Base-by-base conservation (phyloP, 35 echinoderm and acorn worm genomes). In the Patiria miniata region DNA sequence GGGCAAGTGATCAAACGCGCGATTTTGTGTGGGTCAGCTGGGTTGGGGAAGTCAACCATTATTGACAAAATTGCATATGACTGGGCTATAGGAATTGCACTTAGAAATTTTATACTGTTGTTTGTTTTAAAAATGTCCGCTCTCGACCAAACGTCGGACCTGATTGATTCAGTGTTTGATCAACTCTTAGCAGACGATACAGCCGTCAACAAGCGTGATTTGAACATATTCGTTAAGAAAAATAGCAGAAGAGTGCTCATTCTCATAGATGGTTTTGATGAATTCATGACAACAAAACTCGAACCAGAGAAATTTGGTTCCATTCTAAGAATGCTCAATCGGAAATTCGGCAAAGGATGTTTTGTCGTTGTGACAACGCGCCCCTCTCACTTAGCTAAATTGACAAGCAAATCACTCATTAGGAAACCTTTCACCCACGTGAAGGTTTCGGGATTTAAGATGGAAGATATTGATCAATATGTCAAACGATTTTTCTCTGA, bases 211-310 rank as follows among this genome's bases (percentile, higher is more conserved):
- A 61, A 61, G 58, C 2, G 5, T 19, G 58, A 61, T 17, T 29
- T 47, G 42, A 47, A 47, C 42, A 47, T 47, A 47, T 73, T 73
- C 34, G 9, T 73, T 22, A 34, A 22, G 10, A 73, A 73, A 7
- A 73, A 73, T 16, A 12, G 14, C 23, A 14, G 14, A 12, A 30
- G 34, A 28, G 65, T 73, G 34, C 34, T 73, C 26, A 73, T 73
- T 73, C 65, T 73, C 21, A 14, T 73, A 34, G 65, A 73, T 73
- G 65, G 65, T 2, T 73, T 73, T 30, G 65, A 73, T 73, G 65
- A 73, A 36, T 73, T 73, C 29, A 2, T 26, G 34, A 10, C 26
- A 10, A 30, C 22, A 2, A 30, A 30, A 10, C 19, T 73, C 34
- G 65, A 73, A 12, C 23, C 65, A 36, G 21, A 18, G 26, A 32